Evolutionary conservation across 2,888 invertebrate species (phyloP), one percentile per base, ranked within the genome.

Genomic region (Cheilosia vulpina): DNA sequence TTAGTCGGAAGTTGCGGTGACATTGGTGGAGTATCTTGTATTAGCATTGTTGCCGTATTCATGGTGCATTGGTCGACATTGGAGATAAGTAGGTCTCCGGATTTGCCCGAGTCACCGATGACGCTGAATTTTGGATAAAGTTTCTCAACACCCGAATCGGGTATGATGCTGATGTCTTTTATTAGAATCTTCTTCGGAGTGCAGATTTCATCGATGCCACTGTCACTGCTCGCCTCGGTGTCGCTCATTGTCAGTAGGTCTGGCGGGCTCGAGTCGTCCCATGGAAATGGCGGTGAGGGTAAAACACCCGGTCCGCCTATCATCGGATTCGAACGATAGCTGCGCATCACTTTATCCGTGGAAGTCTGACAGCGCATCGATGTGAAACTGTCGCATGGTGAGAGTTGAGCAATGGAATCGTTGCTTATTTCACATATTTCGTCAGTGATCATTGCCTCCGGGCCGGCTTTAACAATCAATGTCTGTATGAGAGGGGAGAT

Each of bases 311-410:
- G 88, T 19, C 92, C 92, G 71, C 91, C 90, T 19, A 92, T 91
- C 90, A 92, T 87, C 0, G 92, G 92, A 89, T 92, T 92, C 62
- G 91, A 89, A 45, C 89, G 89, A 81, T 88, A 91, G 66, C 89
- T 90, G 52, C 90, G 90, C 75, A 92, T 62, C 63, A 90, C 87
- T 41, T 90, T 82, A 11, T 87, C 87, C 4, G 90, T 88, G 2
- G 87, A 68, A 15, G 87, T 43, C 5, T 63, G 55, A 19, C 71
- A 53, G 41, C 55, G 15, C 17, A 81, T 55, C 34, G 89, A 52
- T 6, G 72, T 62, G 19, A 75, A 55, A 21, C 58, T 77, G 65
- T 83, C 79, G 34, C 55, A 69, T 17, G 85, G 80, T 66, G 87
- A 85, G 15, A 87, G 53, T 58, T 85, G 85, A 60, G 77, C 80